Evolutionary conservation across 2,888 invertebrate genomes (phyloP), one percentile per base, ranked within the genome.

Genomic region (Nomada hirtipes): DNA sequence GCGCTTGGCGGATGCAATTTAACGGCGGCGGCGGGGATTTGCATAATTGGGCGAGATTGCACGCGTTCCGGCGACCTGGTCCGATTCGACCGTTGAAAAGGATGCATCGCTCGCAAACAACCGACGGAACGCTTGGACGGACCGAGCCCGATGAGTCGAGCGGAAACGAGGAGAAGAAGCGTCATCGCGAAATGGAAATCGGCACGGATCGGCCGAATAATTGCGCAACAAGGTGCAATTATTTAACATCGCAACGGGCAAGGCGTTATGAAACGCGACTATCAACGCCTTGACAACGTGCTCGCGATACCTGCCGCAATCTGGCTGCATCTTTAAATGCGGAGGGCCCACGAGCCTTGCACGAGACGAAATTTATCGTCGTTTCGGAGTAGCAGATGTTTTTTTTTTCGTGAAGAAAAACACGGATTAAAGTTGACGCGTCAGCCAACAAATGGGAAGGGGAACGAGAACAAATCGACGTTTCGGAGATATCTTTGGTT

Each of bases 11-110:
- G 86, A 89, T 86, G 89, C 86, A 87, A 88, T 90, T 89, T 85
- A 86, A 85, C 81, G 82, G 87, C 84, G 89, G 90, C 89, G 79
- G 79, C 88, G 78, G 60, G 85, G 79, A 90, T 91, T 91, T 91
- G 79, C 89, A 89, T 91, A 90, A 91, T 91, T 86, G 89, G 75
- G 82, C 73, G 80, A 86, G 87, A 89, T 90, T 87, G 82, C 86
- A 75, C 69, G 74, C 74, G 74, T 80, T 70, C 81, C 83, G 76
- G 73, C 29, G 53, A 29, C 75, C 64, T 13, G 72, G 47, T 60
- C 60, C 68, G 57, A 69, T 74, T 76, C 60, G 67, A 69, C 50
- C 68, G 67, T 42, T 61, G 50, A 44, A 75, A 42, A 36, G 15
- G 26, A 55, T 18, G 55, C 52, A 10, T 23, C 50, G 42, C 18